Conservation (phyloP, 1,140 invertebrate genomes). For the Drosophila virilis region DNA sequence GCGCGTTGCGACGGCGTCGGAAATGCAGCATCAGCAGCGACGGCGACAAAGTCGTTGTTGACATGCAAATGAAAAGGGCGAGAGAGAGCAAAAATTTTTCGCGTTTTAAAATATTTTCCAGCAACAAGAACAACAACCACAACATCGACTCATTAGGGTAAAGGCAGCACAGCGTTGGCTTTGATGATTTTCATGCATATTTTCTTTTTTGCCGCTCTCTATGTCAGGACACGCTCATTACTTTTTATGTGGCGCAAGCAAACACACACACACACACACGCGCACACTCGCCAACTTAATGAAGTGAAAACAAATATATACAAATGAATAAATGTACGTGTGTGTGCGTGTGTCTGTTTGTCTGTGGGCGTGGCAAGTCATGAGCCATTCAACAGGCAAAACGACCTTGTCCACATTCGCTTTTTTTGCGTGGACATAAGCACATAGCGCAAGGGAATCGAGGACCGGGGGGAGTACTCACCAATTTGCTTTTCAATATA, state of each 20-base stretch:
- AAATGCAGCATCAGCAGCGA: constrained; percentile 69
- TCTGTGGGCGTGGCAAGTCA: constrained; percentile 21
- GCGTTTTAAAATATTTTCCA: constrained; percentile 78
- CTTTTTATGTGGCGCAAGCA: constrained; percentile 62
- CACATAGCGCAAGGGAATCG: background rate
- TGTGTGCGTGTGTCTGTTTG: constrained; percentile 32
- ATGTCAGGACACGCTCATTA: constrained; percentile 76
- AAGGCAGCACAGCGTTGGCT: constrained; percentile 64
- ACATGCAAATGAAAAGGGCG: constrained; percentile 52
- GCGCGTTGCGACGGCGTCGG: constrained; percentile 39
- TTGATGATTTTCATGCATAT: constrained; percentile 68
- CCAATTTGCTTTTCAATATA: constrained; percentile 95
- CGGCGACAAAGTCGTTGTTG: constrained; percentile 46
- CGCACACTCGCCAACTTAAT: constrained; percentile 58
- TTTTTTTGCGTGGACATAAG: constrained; percentile 52
- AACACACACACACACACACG: constrained; percentile 20
- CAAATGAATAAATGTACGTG: constrained; percentile 30
- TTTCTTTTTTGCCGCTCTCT: constrained; percentile 56
- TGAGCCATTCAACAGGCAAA: constrained; percentile 70
- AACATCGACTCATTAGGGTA: constrained; percentile 74
- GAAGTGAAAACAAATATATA: constrained; percentile 78
- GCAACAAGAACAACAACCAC: constrained; percentile 43
- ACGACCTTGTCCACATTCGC: constrained; percentile 71
- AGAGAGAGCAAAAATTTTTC: constrained; percentile 63
- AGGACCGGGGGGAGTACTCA: constrained; percentile 71